phyloP scores from a whole-genome alignment of 2,888 invertebrate genomes.

The Patella caerulea region DNA sequence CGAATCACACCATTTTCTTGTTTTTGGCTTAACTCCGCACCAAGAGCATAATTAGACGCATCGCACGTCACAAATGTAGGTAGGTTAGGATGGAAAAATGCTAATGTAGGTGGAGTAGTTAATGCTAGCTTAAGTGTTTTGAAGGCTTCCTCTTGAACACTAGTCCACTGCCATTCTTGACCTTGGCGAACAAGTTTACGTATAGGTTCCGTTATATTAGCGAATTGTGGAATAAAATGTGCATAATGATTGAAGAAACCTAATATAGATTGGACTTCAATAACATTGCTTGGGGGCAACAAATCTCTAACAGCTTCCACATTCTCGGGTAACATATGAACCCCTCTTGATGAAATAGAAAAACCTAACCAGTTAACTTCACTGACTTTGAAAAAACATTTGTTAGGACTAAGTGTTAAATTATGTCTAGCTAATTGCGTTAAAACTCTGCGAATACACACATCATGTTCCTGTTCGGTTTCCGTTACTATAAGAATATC shows the following conservation, averaged over 20 bases:
- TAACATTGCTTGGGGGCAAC: not conserved
- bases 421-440: not conserved
- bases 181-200: not conserved
- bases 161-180: not conserved
- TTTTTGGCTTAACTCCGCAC: not conserved
- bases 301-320: not conserved
- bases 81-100: no score
- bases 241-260: not conserved
- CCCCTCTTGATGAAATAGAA: not conserved
- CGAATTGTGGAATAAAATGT: not conserved
- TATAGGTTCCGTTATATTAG: not conserved
- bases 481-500: not conserved
- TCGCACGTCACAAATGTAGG: not conserved
- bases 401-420: no score
- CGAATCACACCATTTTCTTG: constrained; percentile 5
- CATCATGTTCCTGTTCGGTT: not conserved
- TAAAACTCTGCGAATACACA: not conserved
- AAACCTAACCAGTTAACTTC: no score
- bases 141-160: no score
- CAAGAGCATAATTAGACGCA: constrained; percentile 16
- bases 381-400: no score
- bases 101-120: no score
- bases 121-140: no score
- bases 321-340: not conserved
- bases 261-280: not conserved